Percentiles rank a stretch among this genome's conserved stretches.
Conservation (phyloP, 2,888 invertebrate species). For the Drosophila pegasa region DNA sequence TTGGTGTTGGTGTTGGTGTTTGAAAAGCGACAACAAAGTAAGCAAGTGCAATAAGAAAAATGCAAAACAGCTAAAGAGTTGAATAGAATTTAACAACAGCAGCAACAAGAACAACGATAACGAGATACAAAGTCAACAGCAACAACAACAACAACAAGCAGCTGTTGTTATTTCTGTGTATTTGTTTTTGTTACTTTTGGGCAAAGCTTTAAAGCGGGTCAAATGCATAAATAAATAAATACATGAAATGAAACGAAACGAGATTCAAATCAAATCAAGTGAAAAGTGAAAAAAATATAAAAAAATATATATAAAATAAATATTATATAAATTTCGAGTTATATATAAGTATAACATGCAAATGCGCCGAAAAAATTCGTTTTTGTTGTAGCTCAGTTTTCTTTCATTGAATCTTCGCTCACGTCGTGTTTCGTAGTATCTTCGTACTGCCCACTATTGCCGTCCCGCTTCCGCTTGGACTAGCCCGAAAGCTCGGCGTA, state of each 20-base stretch:
- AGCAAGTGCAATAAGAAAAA: constrained; percentile 68
- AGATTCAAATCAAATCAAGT: constrained; percentile 13
- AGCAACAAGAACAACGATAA: constrained; percentile 37
- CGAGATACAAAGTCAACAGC: constrained; percentile 65
- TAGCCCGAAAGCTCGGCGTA: constrained; percentile 63
- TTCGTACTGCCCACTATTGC: constrained; percentile 27
- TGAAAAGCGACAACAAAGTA: constrained; percentile 29
- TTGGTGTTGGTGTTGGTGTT: constrained; percentile 43
- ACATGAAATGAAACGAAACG: constrained; percentile 45
- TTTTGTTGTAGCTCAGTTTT: constrained; percentile 6
- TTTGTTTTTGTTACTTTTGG: constrained; percentile 34
- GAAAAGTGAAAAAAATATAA: constrained; percentile 1
- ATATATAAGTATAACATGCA: not conserved
- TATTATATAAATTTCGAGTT: constrained; percentile 8
- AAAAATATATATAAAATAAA: not conserved
- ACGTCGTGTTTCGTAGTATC: constrained; percentile 14
- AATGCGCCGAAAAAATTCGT: not conserved
- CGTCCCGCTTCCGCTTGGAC: constrained; percentile 48
- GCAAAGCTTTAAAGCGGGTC: constrained; percentile 73
- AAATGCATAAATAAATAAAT: constrained; percentile 72
- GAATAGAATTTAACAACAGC: constrained; percentile 60
- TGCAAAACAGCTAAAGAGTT: constrained; percentile 68
- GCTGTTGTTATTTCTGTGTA: constrained; percentile 44
- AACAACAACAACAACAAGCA: constrained; percentile 29
- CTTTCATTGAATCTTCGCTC: constrained; percentile 5